Evolutionary conservation across 2,797 vertebrate genomes (phyloP).

Genomic region (Acipenser oxyrinchus): DNA sequence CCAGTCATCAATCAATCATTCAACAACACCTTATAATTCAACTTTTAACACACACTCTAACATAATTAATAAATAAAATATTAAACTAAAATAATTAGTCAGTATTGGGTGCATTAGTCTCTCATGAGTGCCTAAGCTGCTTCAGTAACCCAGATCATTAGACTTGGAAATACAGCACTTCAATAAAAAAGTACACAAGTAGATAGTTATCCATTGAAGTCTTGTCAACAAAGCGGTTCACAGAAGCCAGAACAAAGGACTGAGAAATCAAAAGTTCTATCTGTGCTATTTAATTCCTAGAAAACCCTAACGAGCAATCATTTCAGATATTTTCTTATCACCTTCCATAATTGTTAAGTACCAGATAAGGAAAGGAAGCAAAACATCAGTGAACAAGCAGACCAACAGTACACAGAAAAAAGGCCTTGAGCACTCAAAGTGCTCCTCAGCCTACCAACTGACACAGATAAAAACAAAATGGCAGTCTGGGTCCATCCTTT

Average conservation of each 20-base stretch:
- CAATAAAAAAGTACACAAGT: background rate
- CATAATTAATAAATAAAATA: slow-evolving; percentile 6
- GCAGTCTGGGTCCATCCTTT: background rate
- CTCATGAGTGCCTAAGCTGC: slow-evolving; percentile 24
- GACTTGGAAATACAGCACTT: slow-evolving; percentile 4
- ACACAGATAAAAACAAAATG: background rate
- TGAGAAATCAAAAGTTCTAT: background rate
- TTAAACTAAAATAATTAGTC: background rate
- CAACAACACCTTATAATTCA: background rate
- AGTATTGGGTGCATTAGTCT: background rate
- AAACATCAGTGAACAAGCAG: background rate
- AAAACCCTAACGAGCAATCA: background rate
- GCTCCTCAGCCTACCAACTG: background rate
- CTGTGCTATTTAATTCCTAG: background rate
- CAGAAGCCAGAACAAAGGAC: background rate
- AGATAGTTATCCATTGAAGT: background rate
- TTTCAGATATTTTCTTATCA: background rate
- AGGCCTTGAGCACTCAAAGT: background rate
- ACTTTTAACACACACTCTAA: background rate
- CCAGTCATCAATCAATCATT: background rate
- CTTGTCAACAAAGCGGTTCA: background rate
- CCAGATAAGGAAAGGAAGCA: background rate
- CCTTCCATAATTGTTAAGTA: background rate
- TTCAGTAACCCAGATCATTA: slow-evolving; percentile 40
- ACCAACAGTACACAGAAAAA: background rate